phyloP scores from a whole-genome alignment of 2,113 vertebrate genomes.

The Ptilonorhynchus violaceus region DNA sequence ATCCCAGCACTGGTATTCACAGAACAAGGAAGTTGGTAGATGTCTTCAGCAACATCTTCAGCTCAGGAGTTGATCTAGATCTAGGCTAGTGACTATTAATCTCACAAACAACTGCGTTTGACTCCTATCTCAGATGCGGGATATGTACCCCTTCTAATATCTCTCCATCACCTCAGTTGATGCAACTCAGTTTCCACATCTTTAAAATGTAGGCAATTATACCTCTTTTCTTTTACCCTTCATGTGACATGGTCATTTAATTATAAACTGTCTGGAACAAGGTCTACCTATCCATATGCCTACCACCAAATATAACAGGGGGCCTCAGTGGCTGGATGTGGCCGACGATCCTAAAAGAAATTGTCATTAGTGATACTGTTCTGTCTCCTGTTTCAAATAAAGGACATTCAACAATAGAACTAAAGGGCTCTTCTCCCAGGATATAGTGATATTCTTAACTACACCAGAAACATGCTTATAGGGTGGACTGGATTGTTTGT shows the following conservation, averaged over 20 bases:
- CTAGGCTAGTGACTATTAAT: neutral
- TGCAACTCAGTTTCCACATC: neutral
- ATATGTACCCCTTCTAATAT: neutral
- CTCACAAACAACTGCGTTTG: neutral
- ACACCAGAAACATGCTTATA: slow-evolving; percentile 38
- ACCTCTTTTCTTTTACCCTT: neutral
- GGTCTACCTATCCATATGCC: neutral
- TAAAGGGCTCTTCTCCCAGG: neutral
- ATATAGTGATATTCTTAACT: slow-evolving; percentile 27
- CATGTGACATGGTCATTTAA: neutral
- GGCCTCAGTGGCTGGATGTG: neutral
- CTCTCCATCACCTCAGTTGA: neutral
- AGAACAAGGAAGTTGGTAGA: neutral
- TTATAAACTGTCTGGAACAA: neutral
- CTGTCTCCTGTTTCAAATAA: neutral
- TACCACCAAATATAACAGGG: neutral
- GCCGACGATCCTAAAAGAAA: neutral
- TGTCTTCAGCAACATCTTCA: neutral
- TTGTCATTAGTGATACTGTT: neutral
- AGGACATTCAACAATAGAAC: neutral
- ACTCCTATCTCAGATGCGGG: neutral
- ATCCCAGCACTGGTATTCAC: neutral
- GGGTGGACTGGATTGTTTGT: slow-evolving; percentile 57
- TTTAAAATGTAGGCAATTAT: neutral
- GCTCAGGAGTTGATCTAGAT: neutral